Base-by-base conservation (phyloP, 1,140 invertebrate species). In the Anadara kagoshimensis region DNA sequence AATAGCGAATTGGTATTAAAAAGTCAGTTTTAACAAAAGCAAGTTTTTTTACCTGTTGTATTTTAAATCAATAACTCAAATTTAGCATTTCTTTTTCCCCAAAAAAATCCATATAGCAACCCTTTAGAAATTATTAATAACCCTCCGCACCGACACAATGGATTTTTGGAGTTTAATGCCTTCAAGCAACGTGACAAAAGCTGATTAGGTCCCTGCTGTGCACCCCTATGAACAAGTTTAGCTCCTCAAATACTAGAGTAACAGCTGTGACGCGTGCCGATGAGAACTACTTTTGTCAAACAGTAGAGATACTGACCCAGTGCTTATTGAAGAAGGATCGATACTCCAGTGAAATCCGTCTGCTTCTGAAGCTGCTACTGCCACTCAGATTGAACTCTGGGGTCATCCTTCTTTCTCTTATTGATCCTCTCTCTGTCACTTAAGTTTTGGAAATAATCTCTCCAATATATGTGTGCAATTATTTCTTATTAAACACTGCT, bases 231-330 rank as follows among this genome's bases (percentile, higher is more conserved):
- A 29, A 49, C 63, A 24, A 22, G 18, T 41, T n/a, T 20, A 64
- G 45, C 43, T 36, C 29, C 29, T 36, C 29, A 36, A 36, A 36
- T 36, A 36, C 29, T 2, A 69, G 61, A 63, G 68, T 54, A 70
- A 75, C 73, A 75, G 73, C 73, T 75, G 73, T 53, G 66, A 49
- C 68, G 47, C 63, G 67, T 65, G 73, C 36, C 73, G 69, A 29
- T 54, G 47, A 47, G 67, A 53, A 36, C 62, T 56, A 63, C 66
- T 74, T 58, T 69, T 66, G 68, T 75, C 61, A 70, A 44, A 69
- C 69, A 69, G 66, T 69, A 63, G 56, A 65, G 53, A 16, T 24
- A 47, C 44, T 45, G 41, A 69, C 54, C 63, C 73, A 36, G 16
- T 51, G 43, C 47, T 18, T 22, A 53, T 54, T 36, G 29, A 36